Conservation (phyloP, 2,113 vertebrate species). For the Paralichthys olivaceus region DNA sequence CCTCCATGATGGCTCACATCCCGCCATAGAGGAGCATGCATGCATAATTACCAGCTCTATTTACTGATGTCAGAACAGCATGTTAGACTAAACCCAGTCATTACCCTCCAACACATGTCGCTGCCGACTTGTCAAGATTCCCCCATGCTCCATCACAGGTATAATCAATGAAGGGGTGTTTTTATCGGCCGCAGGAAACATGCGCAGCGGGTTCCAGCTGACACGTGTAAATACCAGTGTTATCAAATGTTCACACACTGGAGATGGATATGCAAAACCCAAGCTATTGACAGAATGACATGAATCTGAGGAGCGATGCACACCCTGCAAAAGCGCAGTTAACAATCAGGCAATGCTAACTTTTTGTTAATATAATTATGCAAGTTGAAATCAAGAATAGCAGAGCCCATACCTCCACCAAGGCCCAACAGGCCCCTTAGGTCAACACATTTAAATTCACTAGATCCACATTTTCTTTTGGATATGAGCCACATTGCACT, state of each 20-base stretch:
- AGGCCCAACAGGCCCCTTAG: too few relatives aligned
- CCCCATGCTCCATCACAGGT: slow-evolving; percentile 68
- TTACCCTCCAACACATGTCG: slow-evolving; percentile 74
- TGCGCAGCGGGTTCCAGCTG: slow-evolving; percentile 26
- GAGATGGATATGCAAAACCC: slow-evolving; percentile 69
- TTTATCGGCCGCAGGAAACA: slow-evolving; percentile 60
- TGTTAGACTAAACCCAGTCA: slow-evolving; percentile 79
- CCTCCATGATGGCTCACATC: slow-evolving; percentile 76
- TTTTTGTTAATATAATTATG: too few relatives aligned
- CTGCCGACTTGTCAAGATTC: slow-evolving; percentile 70
- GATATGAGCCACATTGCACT: too few relatives aligned
- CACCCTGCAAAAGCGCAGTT: too few relatives aligned
- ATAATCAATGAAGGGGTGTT: slow-evolving; percentile 73
- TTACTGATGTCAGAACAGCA: slow-evolving; percentile 79
- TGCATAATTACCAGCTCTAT: slow-evolving; percentile 83
- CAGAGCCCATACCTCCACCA: too few relatives aligned
- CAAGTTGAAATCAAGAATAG: too few relatives aligned
- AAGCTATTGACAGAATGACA: slow-evolving; percentile 41
- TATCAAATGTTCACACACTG: slow-evolving; percentile 50
- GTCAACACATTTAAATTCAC: too few relatives aligned
- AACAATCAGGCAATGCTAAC: too few relatives aligned
- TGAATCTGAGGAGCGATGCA: background rate
- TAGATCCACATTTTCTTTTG: too few relatives aligned
- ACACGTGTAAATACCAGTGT: slow-evolving; percentile 68
- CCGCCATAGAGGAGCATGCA: slow-evolving; percentile 67